phyloP scores from a whole-genome alignment of 37 sponge, comb jelly and placozoan genomes.

The Oopsacas minuta region DNA sequence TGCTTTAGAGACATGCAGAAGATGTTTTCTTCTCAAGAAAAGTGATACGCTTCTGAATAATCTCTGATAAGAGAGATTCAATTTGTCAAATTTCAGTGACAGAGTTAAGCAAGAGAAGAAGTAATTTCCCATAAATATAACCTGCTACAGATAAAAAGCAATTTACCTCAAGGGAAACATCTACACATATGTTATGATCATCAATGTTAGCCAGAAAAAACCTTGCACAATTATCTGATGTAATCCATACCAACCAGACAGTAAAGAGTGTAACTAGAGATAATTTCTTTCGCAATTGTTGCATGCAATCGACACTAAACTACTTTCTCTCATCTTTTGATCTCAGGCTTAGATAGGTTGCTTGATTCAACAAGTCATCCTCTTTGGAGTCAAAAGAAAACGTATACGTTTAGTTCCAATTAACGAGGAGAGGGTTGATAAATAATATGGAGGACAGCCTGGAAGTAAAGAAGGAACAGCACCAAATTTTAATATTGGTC shows the following conservation, averaged over 20 bases:
- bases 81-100: background rate
- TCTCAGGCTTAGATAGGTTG: background rate
- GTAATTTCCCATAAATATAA: background rate
- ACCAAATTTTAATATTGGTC: background rate
- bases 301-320: background rate
- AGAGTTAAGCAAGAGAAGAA: background rate
- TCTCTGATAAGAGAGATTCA: background rate
- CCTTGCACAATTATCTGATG: background rate
- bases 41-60: background rate
- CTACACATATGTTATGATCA: background rate
- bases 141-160: background rate
- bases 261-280: background rate
- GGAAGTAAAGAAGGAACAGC: constrained; percentile 11
- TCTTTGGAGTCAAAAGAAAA: constrained; percentile 5
- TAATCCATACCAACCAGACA: background rate
- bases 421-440: background rate
- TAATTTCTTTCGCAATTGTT: background rate
- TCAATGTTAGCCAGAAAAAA: background rate
- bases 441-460: background rate
- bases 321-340: background rate
- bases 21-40: background rate
- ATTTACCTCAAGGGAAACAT: background rate
- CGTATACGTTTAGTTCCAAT: background rate
- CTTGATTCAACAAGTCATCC: background rate
- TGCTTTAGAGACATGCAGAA: background rate